Evolutionary conservation across 2,888 invertebrate species (phyloP).

Genomic region (Orthosia gothica): DNA sequence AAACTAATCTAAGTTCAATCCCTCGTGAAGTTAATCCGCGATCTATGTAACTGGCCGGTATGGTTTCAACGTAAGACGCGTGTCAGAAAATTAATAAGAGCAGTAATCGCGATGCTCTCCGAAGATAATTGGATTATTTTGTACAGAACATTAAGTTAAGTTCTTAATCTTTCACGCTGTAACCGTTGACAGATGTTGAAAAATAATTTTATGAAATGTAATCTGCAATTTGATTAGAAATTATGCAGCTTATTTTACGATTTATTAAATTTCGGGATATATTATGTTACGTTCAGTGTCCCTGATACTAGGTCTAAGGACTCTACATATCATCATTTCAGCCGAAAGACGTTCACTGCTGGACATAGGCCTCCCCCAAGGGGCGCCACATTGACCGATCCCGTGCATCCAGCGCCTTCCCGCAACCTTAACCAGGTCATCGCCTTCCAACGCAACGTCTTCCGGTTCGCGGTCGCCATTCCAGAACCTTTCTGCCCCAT

Average conservation of each 20-base stretch:
- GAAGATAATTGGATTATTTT: slow-evolving; percentile 49
- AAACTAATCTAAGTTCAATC: slow-evolving; percentile 43
- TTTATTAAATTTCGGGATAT: neutral
- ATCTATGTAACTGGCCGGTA: slow-evolving; percentile 33
- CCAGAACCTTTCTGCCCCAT: too few relatives aligned
- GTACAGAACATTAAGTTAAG: slow-evolving; percentile 10
- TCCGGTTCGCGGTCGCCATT: too few relatives aligned
- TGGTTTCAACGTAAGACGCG: slow-evolving; percentile 51
- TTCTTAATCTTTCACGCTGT: slow-evolving; percentile 14
- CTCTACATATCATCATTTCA: too few relatives aligned
- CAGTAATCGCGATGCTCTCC: slow-evolving; percentile 38
- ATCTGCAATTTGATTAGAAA: neutral
- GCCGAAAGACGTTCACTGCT: too few relatives aligned
- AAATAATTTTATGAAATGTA: neutral
- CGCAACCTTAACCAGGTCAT: too few relatives aligned
- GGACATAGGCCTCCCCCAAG: too few relatives aligned
- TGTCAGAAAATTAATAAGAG: slow-evolving; percentile 42
- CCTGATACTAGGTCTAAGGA: neutral
- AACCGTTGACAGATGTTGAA: slow-evolving; percentile 6
- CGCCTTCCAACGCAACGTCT: too few relatives aligned
- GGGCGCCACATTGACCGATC: too few relatives aligned
- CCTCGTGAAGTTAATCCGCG: slow-evolving; percentile 46
- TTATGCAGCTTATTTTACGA: neutral
- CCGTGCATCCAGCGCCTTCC: too few relatives aligned
- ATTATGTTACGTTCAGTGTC: too few relatives aligned